Evolutionary conservation across 2,888 invertebrate species (phyloP).

Genomic region (Sphaerophoria rueppellii): DNA sequence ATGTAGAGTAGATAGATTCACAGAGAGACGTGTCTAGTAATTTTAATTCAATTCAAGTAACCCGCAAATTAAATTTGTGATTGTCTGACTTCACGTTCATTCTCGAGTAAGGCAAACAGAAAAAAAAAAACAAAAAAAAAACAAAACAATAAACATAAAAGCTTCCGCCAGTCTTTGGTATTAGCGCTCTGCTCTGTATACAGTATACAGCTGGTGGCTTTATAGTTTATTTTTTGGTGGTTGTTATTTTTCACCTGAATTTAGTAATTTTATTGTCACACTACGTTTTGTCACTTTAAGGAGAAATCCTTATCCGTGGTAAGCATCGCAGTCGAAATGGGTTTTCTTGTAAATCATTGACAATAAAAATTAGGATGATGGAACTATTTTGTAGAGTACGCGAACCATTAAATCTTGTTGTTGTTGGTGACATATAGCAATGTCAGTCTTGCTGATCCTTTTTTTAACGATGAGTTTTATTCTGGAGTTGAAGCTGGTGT

Average conservation of each 20-base stretch:
- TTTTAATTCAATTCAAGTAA: constrained; percentile 67
- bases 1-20: too few relatives aligned
- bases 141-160: constrained; percentile 68
- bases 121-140: constrained; percentile 23
- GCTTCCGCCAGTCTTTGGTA: constrained; percentile 57
- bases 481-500: constrained; percentile 8
- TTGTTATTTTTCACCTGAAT: constrained; percentile 71
- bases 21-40: constrained; percentile 69
- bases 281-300: constrained; percentile 53
- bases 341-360: constrained; percentile 66
- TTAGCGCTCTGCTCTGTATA: neutral
- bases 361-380: constrained; percentile 47
- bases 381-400: constrained; percentile 20
- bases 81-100: constrained; percentile 56
- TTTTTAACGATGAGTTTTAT: constrained; percentile 32
- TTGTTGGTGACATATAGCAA: constrained; percentile 40
- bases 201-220: neutral
- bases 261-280: constrained; percentile 26
- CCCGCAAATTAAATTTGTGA: constrained; percentile 62
- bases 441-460: constrained; percentile 6
- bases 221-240: constrained; percentile 10
- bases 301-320: constrained; percentile 67
- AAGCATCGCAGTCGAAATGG: constrained; percentile 59
- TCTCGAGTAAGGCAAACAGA: neutral
- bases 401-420: neutral